phyloP scores from a whole-genome alignment of 2,113 vertebrate genomes.

The Catharus bicknelli region DNA sequence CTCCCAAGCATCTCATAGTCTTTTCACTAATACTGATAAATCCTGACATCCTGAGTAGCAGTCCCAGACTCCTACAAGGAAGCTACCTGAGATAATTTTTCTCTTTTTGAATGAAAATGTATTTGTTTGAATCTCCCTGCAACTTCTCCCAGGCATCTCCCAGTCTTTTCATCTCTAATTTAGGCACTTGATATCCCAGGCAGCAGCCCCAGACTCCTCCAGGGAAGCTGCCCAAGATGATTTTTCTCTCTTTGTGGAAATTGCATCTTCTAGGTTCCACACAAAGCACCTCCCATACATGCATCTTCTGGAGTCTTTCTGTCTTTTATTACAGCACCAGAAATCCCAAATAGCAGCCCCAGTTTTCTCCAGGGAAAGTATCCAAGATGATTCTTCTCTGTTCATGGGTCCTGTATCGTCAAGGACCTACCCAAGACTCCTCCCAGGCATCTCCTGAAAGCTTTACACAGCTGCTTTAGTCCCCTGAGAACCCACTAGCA shows the following conservation, averaged over 20 bases:
- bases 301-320: background rate
- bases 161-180: background rate
- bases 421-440: background rate
- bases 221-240: background rate
- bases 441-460: background rate
- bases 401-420: background rate
- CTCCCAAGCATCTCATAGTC: background rate
- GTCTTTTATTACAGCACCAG: background rate
- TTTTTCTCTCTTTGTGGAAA: background rate
- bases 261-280: background rate
- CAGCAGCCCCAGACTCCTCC: background rate
- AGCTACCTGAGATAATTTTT: background rate
- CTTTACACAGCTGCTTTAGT: background rate
- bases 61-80: background rate
- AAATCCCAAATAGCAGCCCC: background rate
- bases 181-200: background rate
- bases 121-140: background rate
- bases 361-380: background rate
- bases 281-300: too few species aligned
- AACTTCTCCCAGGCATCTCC: background rate
- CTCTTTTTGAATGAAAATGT: background rate
- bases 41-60: background rate
- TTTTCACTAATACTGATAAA: background rate
- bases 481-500: background rate
- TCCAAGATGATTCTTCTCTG: background rate